Percentiles rank a stretch among this genome's conserved stretches.
These are phyloP conservation scores for Malthinus seriepunctatus DNA, from an alignment of 2,888 invertebrate species.

Conservation along the genomic window DNA sequence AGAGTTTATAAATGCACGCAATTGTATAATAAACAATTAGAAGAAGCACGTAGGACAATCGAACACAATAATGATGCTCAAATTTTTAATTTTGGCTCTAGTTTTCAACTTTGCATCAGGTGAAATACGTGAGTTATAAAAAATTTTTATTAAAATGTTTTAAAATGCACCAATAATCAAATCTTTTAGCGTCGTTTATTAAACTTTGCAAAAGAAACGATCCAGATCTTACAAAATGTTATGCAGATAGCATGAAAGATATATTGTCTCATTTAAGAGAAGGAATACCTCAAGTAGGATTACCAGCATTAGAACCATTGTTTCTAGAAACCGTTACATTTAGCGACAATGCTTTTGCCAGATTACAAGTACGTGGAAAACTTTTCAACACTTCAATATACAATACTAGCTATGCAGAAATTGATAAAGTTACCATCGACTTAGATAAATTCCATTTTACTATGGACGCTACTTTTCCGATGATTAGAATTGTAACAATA, in stretches of 20 bases:
- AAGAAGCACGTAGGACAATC: too few species aligned
- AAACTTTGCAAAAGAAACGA: constrained; percentile 40
- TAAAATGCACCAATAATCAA: too few species aligned
- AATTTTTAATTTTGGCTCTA: too few species aligned
- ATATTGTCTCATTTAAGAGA: constrained; percentile 40
- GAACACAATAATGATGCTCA: too few species aligned
- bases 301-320: constrained; percentile 45
- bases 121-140: too few species aligned
- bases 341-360: neutral
- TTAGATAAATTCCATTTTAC: too few species aligned
- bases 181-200: constrained; percentile 26
- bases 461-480: too few species aligned
- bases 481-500: constrained; percentile 25
- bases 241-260: constrained; percentile 39
- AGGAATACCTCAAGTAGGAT: constrained; percentile 46
- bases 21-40: too few species aligned
- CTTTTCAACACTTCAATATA: constrained; percentile 27
- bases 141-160: too few species aligned
- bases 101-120: too few species aligned
- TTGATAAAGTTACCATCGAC: too few species aligned
- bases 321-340: constrained; percentile 36
- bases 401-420: neutral
- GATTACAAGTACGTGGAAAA: neutral
- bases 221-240: constrained; percentile 44
- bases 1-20: too few species aligned